Conservation (phyloP, 2,888 invertebrate species). For the Fabriciana adippe region DNA sequence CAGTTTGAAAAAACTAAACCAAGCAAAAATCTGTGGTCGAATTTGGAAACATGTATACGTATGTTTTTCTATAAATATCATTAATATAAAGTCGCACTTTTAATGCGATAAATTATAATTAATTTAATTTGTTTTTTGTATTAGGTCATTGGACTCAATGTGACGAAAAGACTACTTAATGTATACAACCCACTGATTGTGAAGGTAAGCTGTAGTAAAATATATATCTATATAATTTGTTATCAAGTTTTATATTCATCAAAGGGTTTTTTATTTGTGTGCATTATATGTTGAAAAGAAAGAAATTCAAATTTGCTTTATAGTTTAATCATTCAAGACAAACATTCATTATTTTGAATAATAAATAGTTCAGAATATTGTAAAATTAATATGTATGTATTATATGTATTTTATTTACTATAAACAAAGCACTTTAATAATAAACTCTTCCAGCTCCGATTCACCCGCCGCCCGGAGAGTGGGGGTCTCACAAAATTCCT, state of each 20-base stretch:
- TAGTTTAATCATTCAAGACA: no score
- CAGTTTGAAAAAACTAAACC: no score
- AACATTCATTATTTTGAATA: no score
- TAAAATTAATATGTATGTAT: no score
- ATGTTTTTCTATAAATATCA: no score
- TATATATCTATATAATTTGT: constrained; percentile 9
- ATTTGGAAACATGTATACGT: no score
- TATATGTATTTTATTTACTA: not conserved
- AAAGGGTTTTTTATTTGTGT: no score
- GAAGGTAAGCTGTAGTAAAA: constrained; percentile 51
- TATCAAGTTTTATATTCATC: not conserved
- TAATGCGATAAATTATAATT: not conserved
- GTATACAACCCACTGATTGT: constrained; percentile 59
- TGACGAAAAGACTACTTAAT: constrained; percentile 62
- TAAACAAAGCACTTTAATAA: not conserved
- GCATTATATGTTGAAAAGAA: no score
- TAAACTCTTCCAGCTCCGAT: constrained; percentile 48
- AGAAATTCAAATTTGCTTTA: no score
- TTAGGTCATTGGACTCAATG: constrained; percentile 63
- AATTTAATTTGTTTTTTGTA: constrained; percentile 6
- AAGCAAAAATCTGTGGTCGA: no score
- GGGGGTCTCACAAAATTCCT: constrained; percentile 51
- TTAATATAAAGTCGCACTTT: not conserved
- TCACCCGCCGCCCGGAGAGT: constrained; percentile 53
- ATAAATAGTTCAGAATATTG: no score